A percentile compares a stretch with the other conserved stretches of the same genome.
These are phyloP conservation scores for Tiaroga cobitis DNA, from an alignment of 2,797 vertebrate genomes.

Conservation along the genomic window DNA sequence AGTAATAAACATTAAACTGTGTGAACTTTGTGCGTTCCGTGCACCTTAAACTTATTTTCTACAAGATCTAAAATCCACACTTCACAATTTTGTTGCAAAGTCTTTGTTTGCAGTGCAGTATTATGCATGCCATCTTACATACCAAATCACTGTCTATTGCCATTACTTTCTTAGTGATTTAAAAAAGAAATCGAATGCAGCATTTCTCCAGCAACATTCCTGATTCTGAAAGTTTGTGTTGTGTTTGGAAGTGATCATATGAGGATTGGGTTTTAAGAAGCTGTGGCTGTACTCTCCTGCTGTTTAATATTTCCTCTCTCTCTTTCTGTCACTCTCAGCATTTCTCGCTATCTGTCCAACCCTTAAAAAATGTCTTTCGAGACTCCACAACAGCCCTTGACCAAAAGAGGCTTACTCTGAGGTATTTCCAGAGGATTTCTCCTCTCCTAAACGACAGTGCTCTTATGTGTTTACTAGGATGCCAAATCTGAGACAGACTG, in stretches of 20 bases:
- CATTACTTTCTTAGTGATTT: not conserved
- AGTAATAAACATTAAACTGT: conserved; percentile 23
- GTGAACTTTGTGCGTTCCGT: conserved; percentile 30
- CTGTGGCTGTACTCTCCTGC: conserved; percentile 19
- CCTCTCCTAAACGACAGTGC: conserved; percentile 75
- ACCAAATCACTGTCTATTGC: not conserved
- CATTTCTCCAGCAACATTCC: not conserved
- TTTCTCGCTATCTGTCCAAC: conserved; percentile 65
- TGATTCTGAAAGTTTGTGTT: not conserved
- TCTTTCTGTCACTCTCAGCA: conserved; percentile 58
- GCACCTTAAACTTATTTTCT: not conserved
- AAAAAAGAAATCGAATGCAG: conserved; percentile 15
- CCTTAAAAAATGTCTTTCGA: conserved; percentile 74
- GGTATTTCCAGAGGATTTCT: conserved; percentile 81
- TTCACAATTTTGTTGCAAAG: not conserved
- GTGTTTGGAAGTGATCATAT: conserved; percentile 25
- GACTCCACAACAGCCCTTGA: conserved; percentile 68
- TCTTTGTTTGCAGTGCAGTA: conserved; percentile 9
- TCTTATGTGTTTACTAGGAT: conserved; percentile 73
- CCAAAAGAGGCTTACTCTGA: conserved; percentile 78
- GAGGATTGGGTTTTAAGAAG: conserved; percentile 39
- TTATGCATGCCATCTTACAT: not conserved
- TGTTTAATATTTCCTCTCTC: conserved; percentile 52
- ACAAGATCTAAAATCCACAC: not conserved
- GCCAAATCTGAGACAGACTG: conserved; percentile 76